phyloP scores from a whole-genome alignment of 2,888 invertebrate species.

The Eupithecia subumbrata region DNA sequence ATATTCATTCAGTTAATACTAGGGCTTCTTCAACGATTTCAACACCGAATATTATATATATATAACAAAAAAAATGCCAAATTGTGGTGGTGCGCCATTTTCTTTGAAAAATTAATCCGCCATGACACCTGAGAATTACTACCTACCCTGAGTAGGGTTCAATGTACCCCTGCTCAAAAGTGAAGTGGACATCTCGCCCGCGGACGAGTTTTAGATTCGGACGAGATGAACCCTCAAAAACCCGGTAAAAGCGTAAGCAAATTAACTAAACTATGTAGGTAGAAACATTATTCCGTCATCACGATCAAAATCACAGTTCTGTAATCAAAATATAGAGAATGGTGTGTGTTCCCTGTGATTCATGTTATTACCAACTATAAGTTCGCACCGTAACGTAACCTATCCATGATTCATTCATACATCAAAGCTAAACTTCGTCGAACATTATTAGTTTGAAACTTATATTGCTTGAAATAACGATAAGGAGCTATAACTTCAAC shows the following conservation, averaged over 20 bases:
- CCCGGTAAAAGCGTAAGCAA: not conserved
- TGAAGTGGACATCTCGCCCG: too few species aligned
- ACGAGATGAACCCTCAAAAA: too few species aligned
- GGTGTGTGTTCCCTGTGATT: not conserved
- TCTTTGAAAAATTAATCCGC: not conserved
- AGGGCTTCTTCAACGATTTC: too few species aligned
- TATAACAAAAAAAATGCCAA: too few species aligned
- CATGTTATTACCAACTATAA: not conserved
- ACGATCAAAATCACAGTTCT: too few species aligned
- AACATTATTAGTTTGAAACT: not conserved
- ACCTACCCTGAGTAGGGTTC: too few species aligned
- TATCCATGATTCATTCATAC: not conserved
- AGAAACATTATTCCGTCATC: not conserved
- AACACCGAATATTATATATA: too few species aligned
- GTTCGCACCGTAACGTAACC: not conserved
- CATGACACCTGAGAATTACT: too few species aligned
- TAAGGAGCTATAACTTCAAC: conserved; percentile 1
- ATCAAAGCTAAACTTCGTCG: not conserved
- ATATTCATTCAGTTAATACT: too few species aligned
- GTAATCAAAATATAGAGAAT: not conserved
- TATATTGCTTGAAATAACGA: conserved; percentile 2
- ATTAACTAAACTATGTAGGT: not conserved
- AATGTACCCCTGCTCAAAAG: too few species aligned
- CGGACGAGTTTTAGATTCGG: too few species aligned
- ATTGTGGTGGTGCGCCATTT: too few species aligned